Conservation (phyloP, 2,113 vertebrate genomes). For the Terrapene triunguis region DNA sequence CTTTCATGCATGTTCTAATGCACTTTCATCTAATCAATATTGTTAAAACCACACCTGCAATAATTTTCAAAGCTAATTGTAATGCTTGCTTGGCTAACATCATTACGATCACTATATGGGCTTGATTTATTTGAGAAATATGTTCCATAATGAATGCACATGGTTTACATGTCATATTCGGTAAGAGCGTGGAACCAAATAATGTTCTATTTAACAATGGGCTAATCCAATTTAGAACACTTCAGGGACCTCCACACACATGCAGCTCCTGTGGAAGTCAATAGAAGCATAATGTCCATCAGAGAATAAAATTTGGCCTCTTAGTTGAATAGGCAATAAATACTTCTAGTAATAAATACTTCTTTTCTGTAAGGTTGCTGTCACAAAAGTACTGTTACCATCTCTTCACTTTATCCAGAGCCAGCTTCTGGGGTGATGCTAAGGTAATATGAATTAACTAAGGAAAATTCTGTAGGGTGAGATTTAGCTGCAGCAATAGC, state of each 20-base stretch:
- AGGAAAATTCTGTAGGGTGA: background rate
- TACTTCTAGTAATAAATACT: background rate
- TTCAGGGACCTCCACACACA: background rate
- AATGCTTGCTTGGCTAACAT: background rate
- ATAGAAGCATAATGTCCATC: background rate
- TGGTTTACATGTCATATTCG: rapidly evolving
- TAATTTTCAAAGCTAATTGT: background rate
- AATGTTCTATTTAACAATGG: background rate
- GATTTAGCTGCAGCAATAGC: background rate
- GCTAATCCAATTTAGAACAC: background rate
- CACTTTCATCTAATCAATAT: background rate
- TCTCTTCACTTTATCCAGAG: background rate
- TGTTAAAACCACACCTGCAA: background rate
- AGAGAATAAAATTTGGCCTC: background rate
- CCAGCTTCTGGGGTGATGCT: background rate
- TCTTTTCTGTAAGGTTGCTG: background rate
- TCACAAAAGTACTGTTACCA: background rate
- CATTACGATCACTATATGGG: background rate
- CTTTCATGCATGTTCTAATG: background rate
- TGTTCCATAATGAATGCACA: background rate
- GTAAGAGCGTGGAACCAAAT: background rate
- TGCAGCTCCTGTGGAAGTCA: background rate
- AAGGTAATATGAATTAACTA: background rate
- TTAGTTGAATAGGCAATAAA: background rate
- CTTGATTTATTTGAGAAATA: background rate